A percentile compares a stretch with the other conserved stretches of the same genome.
Evolutionary conservation across 1,140 invertebrate genomes (phyloP).

Genomic region (Zaprionus taronus): DNA sequence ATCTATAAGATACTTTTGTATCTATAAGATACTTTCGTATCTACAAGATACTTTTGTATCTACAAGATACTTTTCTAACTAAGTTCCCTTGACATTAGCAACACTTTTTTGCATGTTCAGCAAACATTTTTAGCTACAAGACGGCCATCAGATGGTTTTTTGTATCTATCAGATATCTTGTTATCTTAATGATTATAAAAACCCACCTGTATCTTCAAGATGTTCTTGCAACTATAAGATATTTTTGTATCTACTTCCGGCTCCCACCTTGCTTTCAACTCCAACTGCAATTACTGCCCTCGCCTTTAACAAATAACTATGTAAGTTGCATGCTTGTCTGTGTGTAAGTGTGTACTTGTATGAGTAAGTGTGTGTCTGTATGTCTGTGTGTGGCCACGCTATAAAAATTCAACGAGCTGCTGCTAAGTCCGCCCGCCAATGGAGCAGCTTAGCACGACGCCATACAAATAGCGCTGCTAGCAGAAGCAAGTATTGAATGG

Average conservation of each 20-base stretch:
- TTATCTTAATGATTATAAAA: not conserved
- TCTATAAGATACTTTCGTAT: not conserved
- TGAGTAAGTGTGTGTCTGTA: slow-evolving; percentile 1
- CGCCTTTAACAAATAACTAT: slow-evolving; percentile 35
- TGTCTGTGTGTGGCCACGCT: slow-evolving; percentile 64
- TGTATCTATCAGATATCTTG: not conserved
- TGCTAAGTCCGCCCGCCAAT: slow-evolving; percentile 50
- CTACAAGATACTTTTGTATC: no score
- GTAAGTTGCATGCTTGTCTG: slow-evolving; percentile 12
- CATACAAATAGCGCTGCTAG: slow-evolving; percentile 43
- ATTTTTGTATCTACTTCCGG: not conserved
- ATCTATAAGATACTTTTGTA: not conserved
- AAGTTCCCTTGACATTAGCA: no score
- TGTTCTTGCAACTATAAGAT: not conserved
- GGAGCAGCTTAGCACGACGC: slow-evolving; percentile 48
- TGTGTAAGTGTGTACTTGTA: not conserved
- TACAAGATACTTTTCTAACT: not conserved
- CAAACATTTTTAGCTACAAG: not conserved
- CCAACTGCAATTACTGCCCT: slow-evolving; percentile 3
- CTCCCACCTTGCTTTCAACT: not conserved
- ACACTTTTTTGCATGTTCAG: no score
- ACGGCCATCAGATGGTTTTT: no score
- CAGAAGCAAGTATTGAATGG: no score
- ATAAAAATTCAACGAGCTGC: slow-evolving; percentile 76
- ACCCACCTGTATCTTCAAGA: not conserved